Evolutionary conservation across 2,888 invertebrate genomes (phyloP).

Genomic region (Nomada flava): DNA sequence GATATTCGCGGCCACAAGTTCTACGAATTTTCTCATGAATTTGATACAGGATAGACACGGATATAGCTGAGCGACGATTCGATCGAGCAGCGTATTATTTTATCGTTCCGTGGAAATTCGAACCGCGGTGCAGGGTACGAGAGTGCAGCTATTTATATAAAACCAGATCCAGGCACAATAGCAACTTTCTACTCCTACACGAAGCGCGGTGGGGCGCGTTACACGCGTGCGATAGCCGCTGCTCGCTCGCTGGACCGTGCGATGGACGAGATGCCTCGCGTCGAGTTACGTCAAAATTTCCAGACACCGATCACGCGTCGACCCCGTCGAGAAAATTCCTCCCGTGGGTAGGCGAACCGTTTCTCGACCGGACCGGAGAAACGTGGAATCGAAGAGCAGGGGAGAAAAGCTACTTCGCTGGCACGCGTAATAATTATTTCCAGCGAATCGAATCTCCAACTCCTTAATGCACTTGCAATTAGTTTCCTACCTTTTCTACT

Average conservation of each 20-base stretch:
- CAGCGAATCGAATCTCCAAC: no score
- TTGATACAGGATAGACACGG: no score
- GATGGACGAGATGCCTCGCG: conserved; percentile 19
- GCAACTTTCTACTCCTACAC: conserved; percentile 83
- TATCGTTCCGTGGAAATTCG: conserved; percentile 66
- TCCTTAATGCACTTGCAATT: no score
- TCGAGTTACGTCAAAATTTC: conserved; percentile 16
- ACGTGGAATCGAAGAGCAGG: background rate
- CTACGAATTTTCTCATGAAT: no score
- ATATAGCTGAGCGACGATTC: no score
- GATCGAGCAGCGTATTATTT: conserved; percentile 36
- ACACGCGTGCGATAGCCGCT: conserved; percentile 24
- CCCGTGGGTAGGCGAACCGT: no score
- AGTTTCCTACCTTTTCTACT: no score
- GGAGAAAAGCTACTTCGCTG: no score
- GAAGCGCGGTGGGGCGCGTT: conserved; percentile 66
- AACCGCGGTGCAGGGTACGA: conserved; percentile 43
- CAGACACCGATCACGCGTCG: background rate
- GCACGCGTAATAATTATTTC: no score
- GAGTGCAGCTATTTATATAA: conserved; percentile 81
- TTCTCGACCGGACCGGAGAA: no score
- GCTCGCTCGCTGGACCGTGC: conserved; percentile 41
- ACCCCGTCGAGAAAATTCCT: background rate
- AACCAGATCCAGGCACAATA: conserved; percentile 82
- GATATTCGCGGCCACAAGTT: background rate